A percentile compares a stretch with the other conserved stretches of the same genome.
Evolutionary conservation across 2,113 vertebrate species (phyloP).

Genomic region (Gnathonemus echidnorhynchus): DNA sequence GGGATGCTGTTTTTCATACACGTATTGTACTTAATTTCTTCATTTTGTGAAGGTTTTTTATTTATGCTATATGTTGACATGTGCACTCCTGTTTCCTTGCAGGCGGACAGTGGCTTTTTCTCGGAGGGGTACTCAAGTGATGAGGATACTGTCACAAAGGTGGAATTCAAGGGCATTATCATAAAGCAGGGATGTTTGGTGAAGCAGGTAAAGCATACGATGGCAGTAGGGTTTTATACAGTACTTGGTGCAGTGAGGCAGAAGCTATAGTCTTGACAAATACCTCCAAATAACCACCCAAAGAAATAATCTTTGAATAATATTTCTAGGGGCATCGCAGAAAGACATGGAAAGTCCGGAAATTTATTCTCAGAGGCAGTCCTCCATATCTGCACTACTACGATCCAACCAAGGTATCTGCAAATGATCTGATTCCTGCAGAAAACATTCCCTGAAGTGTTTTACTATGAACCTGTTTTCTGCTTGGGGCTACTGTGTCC

Average conservation of each 20-base stretch:
- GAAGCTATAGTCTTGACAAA: neutral
- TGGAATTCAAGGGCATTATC: slow-evolving; percentile 87
- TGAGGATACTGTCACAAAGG: slow-evolving; percentile 79
- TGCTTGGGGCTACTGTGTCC: neutral
- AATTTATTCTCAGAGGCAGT: slow-evolving; percentile 87
- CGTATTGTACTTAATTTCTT: neutral
- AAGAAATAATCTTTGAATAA: neutral
- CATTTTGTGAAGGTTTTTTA: neutral
- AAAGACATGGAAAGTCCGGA: slow-evolving; percentile 97
- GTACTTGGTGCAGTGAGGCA: neutral
- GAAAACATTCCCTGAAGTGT: neutral
- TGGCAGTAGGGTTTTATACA: neutral
- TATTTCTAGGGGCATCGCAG: slow-evolving; percentile 76
- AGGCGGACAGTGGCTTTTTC: slow-evolving; percentile 88
- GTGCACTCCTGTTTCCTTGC: neutral
- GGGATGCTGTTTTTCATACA: neutral
- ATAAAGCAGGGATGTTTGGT: slow-evolving; percentile 90
- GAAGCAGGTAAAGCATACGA: slow-evolving; percentile 73
- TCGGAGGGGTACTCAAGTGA: slow-evolving; percentile 94
- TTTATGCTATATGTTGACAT: neutral
- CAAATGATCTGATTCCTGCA: neutral
- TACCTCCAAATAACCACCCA: neutral
- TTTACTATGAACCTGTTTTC: neutral
- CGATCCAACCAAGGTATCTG: slow-evolving; percentile 77
- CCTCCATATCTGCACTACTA: slow-evolving; percentile 93